A percentile compares a stretch with the other conserved stretches of the same genome.
Conservation (phyloP, 1,140 invertebrate species). For the Yoshiicerus persimilis region DNA sequence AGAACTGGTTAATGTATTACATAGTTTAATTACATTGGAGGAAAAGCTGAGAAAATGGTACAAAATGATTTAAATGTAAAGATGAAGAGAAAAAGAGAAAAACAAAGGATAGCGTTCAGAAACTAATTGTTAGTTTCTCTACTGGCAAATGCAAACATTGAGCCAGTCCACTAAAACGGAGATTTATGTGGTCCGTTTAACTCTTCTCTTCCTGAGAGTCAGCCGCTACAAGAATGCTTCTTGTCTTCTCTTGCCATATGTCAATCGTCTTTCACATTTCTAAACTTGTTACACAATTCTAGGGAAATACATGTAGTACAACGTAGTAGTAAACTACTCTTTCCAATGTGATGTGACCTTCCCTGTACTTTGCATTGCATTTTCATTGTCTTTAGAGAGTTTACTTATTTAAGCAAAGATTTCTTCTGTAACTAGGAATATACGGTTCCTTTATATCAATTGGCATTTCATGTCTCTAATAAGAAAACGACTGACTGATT, state of each 20-base stretch:
- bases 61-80: neutral
- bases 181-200: constrained; percentile 6
- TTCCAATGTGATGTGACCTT: neutral
- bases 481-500: neutral
- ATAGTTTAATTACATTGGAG: too few species aligned
- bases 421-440: too few species aligned
- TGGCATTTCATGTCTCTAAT: neutral
- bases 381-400: too few species aligned
- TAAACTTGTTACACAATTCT: neutral
- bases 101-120: too few species aligned
- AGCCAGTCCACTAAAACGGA: neutral
- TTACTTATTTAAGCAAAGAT: too few species aligned
- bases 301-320: neutral
- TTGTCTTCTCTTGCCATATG: neutral
- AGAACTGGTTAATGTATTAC: too few species aligned
- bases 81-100: neutral
- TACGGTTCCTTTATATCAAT: neutral
- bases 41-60: neutral
- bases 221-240: constrained; percentile 11
- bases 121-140: neutral
- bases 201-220: constrained; percentile 13
- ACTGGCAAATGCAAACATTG: neutral
- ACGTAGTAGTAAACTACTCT: neutral
- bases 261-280: neutral
- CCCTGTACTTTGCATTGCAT: neutral